phyloP scores from a whole-genome alignment of 1,140 invertebrate species.

The Gonatopus flavifemur region DNA sequence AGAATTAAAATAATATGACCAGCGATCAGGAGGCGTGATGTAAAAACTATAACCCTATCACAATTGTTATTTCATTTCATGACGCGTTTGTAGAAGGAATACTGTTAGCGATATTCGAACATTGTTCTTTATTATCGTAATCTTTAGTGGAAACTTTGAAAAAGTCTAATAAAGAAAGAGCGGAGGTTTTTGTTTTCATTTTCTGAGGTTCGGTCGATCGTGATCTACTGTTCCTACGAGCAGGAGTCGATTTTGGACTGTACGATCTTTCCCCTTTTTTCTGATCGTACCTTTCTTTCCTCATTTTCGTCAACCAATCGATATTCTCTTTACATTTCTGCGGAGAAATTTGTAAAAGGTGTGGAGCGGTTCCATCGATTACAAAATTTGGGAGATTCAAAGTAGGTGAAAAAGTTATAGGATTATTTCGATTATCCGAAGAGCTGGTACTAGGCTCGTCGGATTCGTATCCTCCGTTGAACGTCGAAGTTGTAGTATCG shows the following conservation, averaged over 20 bases:
- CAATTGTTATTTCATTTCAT: no score
- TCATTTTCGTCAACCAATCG: constrained; percentile 73
- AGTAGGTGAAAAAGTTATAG: constrained; percentile 64
- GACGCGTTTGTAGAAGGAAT: constrained; percentile 7
- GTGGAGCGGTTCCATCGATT: constrained; percentile 73
- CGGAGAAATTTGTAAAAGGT: constrained; percentile 69
- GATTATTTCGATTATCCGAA: constrained; percentile 11
- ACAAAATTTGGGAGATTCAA: constrained; percentile 77
- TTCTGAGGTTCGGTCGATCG: constrained; percentile 43
- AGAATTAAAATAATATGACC: no score
- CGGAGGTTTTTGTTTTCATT: constrained; percentile 26
- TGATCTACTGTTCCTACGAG: constrained; percentile 35
- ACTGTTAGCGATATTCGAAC: constrained; percentile 9
- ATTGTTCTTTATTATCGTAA: constrained; percentile 22
- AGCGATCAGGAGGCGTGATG: no score
- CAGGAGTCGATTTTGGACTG: constrained; percentile 33
- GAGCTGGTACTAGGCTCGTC: constrained; percentile 40
- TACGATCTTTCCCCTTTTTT: constrained; percentile 26
- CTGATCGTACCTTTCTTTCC: constrained; percentile 58
- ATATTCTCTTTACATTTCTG: constrained; percentile 67
- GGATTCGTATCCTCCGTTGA: constrained; percentile 33
- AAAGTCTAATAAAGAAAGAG: constrained; percentile 41
- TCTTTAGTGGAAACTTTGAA: constrained; percentile 32
- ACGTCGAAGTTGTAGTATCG: neutral
- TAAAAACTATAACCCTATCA: no score